Conservation (phyloP, 1,140 invertebrate species). For the Palaemon carinicauda region DNA sequence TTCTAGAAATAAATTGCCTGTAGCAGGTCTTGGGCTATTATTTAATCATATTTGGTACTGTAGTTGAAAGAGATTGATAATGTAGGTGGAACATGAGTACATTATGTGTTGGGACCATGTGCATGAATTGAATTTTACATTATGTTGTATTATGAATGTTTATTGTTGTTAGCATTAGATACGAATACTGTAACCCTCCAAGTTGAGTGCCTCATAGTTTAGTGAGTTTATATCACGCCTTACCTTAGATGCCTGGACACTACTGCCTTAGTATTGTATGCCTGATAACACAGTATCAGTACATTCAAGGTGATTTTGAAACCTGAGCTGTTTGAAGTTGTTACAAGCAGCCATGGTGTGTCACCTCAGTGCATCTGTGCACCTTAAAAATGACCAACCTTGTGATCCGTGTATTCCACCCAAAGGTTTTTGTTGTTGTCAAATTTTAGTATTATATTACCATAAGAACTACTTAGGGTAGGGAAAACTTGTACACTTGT, state of each 20-base stretch:
- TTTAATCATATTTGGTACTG: background rate
- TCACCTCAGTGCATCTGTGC: background rate
- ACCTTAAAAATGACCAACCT: background rate
- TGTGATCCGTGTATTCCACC: conserved; percentile 34
- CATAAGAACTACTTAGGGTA: background rate
- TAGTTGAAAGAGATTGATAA: background rate
- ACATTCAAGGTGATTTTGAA: background rate
- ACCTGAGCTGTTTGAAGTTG: background rate
- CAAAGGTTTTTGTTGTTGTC: conserved; percentile 29
- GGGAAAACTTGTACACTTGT: background rate
- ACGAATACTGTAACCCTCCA: conserved; percentile 33
- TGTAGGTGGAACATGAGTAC: background rate
- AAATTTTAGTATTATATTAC: conserved; percentile 4
- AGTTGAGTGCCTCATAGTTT: conserved; percentile 43
- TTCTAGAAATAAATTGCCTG: too few relatives aligned
- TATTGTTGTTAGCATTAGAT: background rate
- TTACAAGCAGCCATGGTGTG: conserved; percentile 5
- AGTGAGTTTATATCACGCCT: conserved; percentile 36
- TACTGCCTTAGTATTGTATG: conserved; percentile 34
- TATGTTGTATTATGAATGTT: too few relatives aligned
- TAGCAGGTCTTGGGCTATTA: too few relatives aligned
- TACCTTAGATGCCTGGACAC: conserved; percentile 46
- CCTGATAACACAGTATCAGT: background rate
- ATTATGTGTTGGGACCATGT: background rate
- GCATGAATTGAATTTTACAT: too few relatives aligned